Percentiles rank a stretch among this genome's conserved stretches.
Conservation (phyloP, 2,797 vertebrate species). For the Liasis olivaceus region DNA sequence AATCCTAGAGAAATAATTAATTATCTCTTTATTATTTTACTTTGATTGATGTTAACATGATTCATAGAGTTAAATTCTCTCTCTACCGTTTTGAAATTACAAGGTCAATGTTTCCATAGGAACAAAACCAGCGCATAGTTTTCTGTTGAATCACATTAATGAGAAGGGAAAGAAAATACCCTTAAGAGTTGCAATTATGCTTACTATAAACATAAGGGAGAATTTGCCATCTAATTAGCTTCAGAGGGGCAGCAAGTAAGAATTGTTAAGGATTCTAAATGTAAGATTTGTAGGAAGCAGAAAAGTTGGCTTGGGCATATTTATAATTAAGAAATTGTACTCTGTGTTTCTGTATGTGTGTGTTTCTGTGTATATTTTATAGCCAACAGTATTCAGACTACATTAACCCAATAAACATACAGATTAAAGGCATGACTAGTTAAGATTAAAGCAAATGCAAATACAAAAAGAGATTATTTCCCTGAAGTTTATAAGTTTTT, state of each 20-base stretch:
- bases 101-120: conserved; percentile 61
- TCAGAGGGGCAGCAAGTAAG: conserved; percentile 18
- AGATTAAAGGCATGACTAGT: neutral
- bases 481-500: neutral
- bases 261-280: conserved; percentile 27
- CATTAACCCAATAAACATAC: conserved; percentile 11
- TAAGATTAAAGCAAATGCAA: conserved; percentile 9
- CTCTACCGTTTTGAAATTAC: conserved; percentile 26
- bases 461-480: neutral
- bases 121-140: conserved; percentile 55
- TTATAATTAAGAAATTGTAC: conserved; percentile 8
- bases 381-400: neutral
- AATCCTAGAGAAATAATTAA: conserved; percentile 53
- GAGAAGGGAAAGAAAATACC: conserved; percentile 34
- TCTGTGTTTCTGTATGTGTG: neutral
- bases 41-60: conserved; percentile 51
- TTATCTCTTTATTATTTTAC: conserved; percentile 52
- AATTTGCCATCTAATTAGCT: conserved; percentile 36
- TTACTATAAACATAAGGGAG: conserved; percentile 35
- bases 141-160: conserved; percentile 43
- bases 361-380: neutral
- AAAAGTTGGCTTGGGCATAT: conserved; percentile 4
- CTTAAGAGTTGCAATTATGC: conserved; percentile 36
- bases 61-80: conserved; percentile 42
- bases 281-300: conserved; percentile 21